Evolutionary conservation across 2,888 invertebrate species (phyloP).

Genomic region (Protula sp.): DNA sequence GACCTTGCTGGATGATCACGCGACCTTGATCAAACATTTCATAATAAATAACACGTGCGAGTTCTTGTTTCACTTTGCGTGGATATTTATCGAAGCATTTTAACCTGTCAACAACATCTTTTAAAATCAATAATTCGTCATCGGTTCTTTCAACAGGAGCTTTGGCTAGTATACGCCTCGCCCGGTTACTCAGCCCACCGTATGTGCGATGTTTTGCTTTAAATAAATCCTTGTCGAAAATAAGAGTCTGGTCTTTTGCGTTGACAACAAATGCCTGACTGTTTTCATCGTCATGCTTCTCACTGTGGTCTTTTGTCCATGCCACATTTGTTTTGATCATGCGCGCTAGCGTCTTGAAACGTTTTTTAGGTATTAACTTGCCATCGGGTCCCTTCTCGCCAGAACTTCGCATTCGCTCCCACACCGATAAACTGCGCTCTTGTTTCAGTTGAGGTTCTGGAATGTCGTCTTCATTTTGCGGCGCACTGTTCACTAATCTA

Average conservation of each 20-base stretch:
- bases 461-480: no score
- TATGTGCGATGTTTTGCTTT: conserved; percentile 16
- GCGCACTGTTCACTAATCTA: no score
- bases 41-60: conserved; percentile 30
- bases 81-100: conserved; percentile 33
- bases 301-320: no score
- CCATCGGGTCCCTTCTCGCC: no score
- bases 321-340: no score
- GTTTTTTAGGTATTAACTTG: no score
- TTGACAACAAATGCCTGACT: no score
- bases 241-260: conserved; percentile 12
- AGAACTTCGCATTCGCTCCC: no score
- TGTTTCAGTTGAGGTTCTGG: no score
- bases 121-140: conserved; percentile 25
- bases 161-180: conserved; percentile 26
- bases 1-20: conserved; percentile 35
- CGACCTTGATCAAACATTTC: conserved; percentile 30
- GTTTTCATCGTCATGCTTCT: no score
- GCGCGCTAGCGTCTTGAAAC: no score
- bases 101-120: conserved; percentile 31
- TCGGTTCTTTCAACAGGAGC: conserved; percentile 23
- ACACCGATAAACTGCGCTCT: no score
- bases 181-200: conserved; percentile 15
- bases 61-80: conserved; percentile 25
- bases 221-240: conserved; percentile 29